Evolutionary conservation across 2,888 invertebrate genomes (phyloP).

Genomic region (Halocaridina rubra): DNA sequence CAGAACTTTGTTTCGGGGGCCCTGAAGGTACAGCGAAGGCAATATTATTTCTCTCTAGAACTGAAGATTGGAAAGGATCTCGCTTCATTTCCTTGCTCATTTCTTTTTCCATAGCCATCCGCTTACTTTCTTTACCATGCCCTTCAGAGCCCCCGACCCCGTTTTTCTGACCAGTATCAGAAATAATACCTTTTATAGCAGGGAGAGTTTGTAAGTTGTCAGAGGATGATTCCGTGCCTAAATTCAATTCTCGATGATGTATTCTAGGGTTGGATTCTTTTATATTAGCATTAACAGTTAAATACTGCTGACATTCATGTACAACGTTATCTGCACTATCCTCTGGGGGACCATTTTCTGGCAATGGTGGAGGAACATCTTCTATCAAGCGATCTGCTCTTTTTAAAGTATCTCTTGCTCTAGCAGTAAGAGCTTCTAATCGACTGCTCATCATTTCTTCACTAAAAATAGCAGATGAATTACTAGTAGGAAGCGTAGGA

Average conservation of each 20-base stretch:
- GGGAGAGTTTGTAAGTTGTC: slow-evolving; percentile 18
- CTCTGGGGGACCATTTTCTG: slow-evolving; percentile 24
- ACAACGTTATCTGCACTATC: slow-evolving; percentile 54
- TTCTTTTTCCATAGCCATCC: slow-evolving; percentile 57
- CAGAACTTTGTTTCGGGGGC: slow-evolving; percentile 52
- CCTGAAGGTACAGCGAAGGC: slow-evolving; percentile 60
- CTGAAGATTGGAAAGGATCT: slow-evolving; percentile 40
- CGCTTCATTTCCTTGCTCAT: slow-evolving; percentile 30
- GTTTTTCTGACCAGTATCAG: slow-evolving; percentile 63
- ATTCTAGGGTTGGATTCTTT: slow-evolving; percentile 4
- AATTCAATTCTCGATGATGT: not conserved
- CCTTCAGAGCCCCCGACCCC: slow-evolving; percentile 64
- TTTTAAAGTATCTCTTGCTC: slow-evolving; percentile 75
- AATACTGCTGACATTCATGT: slow-evolving; percentile 58
- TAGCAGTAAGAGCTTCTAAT: slow-evolving; percentile 61
- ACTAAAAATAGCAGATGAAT: not conserved
- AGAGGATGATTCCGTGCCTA: not conserved
- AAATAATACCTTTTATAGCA: slow-evolving; percentile 32
- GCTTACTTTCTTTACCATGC: slow-evolving; percentile 60
- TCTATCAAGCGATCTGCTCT: slow-evolving; percentile 75
- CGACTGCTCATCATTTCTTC: slow-evolving; percentile 1
- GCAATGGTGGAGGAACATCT: slow-evolving; percentile 21
- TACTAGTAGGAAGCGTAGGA: not conserved
- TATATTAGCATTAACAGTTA: slow-evolving; percentile 30
- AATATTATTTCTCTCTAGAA: slow-evolving; percentile 18